Conservation (phyloP, 1,140 invertebrate genomes). For the Drosophila triauraria region DNA sequence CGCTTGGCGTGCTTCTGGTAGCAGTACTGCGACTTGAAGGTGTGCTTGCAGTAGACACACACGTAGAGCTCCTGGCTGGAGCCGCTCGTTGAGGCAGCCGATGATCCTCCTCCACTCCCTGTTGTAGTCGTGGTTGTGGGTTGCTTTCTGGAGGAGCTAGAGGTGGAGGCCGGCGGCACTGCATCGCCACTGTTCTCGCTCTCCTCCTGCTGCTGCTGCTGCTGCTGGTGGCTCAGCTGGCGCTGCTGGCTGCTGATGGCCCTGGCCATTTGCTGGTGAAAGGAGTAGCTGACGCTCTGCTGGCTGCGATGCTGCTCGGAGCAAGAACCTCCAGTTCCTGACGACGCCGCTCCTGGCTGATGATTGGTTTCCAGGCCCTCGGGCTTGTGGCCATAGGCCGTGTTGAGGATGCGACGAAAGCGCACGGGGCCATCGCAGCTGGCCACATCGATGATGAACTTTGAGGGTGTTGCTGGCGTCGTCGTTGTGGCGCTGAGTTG, state of each 20-base stretch:
- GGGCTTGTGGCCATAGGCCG: conserved; percentile 88
- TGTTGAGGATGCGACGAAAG: conserved; percentile 92
- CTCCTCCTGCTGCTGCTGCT: conserved; percentile 77
- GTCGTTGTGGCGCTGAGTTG: conserved; percentile 13
- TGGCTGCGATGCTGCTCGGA: conserved; percentile 69
- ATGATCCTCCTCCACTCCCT: conserved; percentile 1
- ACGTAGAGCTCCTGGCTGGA: conserved; percentile 87
- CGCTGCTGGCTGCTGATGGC: conserved; percentile 80
- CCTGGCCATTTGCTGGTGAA: conserved; percentile 84
- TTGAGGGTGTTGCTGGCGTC: conserved; percentile 36
- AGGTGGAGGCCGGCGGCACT: not conserved
- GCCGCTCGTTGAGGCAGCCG: conserved; percentile 4
- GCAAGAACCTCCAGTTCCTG: conserved; percentile 36
- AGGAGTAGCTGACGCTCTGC: conserved; percentile 80
- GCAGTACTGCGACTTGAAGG: conserved; percentile 93
- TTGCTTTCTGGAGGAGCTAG: conserved; percentile 6
- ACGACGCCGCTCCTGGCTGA: conserved; percentile 24
- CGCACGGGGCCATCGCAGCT: conserved; percentile 94
- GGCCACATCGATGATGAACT: conserved; percentile 91
- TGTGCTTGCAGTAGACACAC: conserved; percentile 92
- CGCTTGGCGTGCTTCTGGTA: conserved; percentile 92
- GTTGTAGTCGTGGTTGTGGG: not conserved
- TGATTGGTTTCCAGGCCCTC: conserved; percentile 49
- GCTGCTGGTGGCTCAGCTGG: conserved; percentile 64
- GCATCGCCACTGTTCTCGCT: conserved; percentile 67